Percentiles rank a stretch among this genome's conserved stretches.
These are phyloP conservation scores for Pollimyrus isidori DNA, from an alignment of 2,113 vertebrate species.

Conservation along the genomic window DNA sequence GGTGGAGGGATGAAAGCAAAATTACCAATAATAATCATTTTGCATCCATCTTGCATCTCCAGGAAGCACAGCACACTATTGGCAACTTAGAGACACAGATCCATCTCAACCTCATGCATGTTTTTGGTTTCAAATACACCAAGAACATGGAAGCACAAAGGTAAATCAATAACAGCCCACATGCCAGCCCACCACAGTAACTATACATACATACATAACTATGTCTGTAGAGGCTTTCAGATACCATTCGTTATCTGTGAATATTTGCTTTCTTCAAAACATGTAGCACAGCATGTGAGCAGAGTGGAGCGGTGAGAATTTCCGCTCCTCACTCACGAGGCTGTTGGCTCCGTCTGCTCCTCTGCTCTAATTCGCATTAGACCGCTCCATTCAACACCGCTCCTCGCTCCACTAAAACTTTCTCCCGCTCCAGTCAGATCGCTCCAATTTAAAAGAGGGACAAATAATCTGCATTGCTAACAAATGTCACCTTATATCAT, in stretches of 20 bases:
- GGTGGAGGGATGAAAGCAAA: not conserved
- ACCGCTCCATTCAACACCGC: too few relatives aligned
- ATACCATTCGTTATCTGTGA: not conserved
- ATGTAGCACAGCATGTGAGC: not conserved
- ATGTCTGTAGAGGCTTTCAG: not conserved
- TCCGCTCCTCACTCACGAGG: too few relatives aligned
- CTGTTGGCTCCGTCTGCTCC: not conserved
- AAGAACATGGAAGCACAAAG: not conserved
- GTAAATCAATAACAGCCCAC: not conserved
- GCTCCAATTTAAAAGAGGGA: too few relatives aligned
- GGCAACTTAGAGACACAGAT: not conserved
- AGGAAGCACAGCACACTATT: not conserved
- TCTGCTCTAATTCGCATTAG: too few relatives aligned
- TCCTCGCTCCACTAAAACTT: too few relatives aligned
- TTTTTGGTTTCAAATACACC: not conserved
- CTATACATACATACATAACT: not conserved
- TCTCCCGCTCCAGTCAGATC: too few relatives aligned
- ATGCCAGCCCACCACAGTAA: not conserved
- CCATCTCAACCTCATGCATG: not conserved
- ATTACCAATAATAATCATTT: not conserved
- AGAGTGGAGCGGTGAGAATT: too few relatives aligned
- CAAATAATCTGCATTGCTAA: not conserved
- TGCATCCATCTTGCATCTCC: not conserved
- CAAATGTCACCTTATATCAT: too few relatives aligned
- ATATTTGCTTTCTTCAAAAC: not conserved